Conservation (phyloP, 2,797 vertebrate genomes). For the Tarsius wallacei region DNA sequence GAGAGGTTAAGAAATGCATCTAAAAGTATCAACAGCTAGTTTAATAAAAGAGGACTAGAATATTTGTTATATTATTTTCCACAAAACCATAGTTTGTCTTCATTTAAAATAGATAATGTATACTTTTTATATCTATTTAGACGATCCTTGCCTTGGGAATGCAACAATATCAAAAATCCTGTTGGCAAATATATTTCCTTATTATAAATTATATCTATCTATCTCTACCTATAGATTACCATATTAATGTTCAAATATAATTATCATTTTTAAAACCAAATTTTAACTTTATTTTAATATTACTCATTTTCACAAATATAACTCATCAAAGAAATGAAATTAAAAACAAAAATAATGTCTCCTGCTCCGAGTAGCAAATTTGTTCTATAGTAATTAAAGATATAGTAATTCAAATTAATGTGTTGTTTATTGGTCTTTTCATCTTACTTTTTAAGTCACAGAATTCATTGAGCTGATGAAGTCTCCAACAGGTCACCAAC, state of each 20-base stretch:
- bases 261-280: background rate
- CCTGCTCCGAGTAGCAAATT: background rate
- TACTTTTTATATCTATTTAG: background rate
- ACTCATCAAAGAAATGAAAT: background rate
- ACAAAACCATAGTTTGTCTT: slow-evolving; percentile 11
- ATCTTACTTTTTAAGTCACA: background rate
- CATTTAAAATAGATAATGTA: background rate
- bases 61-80: background rate
- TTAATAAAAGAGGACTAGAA: background rate
- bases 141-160: background rate
- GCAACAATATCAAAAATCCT: slow-evolving; percentile 67
- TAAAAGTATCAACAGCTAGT: background rate
- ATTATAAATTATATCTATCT: background rate
- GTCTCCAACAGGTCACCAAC: background rate
- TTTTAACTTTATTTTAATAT: slow-evolving; percentile 20
- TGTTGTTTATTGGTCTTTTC: background rate
- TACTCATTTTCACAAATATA: background rate
- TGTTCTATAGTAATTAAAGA: background rate
- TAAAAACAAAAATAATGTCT: background rate
- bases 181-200: slow-evolving; percentile 60
- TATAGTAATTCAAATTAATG: slow-evolving; percentile 13
- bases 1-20: background rate
- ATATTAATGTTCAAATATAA: background rate
- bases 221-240: background rate
- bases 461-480: slow-evolving; percentile 20